Evolutionary conservation across 1,140 invertebrate genomes (phyloP), one percentile per base, ranked within the genome.

Genomic region (Tetramorium simillimum): DNA sequence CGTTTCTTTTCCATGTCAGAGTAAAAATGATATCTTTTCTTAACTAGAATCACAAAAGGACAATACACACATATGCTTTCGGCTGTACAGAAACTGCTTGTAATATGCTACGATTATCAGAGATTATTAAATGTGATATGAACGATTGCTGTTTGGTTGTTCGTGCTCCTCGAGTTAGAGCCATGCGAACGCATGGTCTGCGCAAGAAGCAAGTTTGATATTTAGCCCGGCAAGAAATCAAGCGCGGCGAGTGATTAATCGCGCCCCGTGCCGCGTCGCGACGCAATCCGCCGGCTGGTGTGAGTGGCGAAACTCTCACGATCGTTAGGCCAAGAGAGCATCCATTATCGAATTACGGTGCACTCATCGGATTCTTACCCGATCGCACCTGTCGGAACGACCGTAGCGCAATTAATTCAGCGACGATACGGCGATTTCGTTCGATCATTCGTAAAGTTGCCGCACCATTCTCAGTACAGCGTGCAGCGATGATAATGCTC

Each of bases 331-430:
- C 49, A 37, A 40, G 51, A 18, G 67, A 60, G 24, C 51, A 72
- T 73, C 40, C 80, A 82, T 82, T 82, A 82, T 82, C 80, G 80
- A 82, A 73, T 82, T 82, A 82, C 67, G 53, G 51, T 72, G 58
- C 67, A 72, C 80, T 82, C 69, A 53, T 82, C 24, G 80, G 24
- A 82, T 82, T 82, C 78, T 70, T 82, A 82, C 18, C 53, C 78
- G 37, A 82, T 82, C 67, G 78, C 18, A 46, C 24, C 67, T 73
- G 51, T 73, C 80, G 67, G 24, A n/a, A 73, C n/a, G 3, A 37
- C 46, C n/a, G 33, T n/a, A 3, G 24, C 2, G 80, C 67, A 73
- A 82, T 82, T 82, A 73, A 73, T 73, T 82, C 43, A 51, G 5
- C 46, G 46, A 80, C 63, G 77, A 37, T 53, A 69, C 28, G 46